Evolutionary conservation across 2,113 vertebrate genomes (phyloP).

Genomic region (Elaphurus davidianus): DNA sequence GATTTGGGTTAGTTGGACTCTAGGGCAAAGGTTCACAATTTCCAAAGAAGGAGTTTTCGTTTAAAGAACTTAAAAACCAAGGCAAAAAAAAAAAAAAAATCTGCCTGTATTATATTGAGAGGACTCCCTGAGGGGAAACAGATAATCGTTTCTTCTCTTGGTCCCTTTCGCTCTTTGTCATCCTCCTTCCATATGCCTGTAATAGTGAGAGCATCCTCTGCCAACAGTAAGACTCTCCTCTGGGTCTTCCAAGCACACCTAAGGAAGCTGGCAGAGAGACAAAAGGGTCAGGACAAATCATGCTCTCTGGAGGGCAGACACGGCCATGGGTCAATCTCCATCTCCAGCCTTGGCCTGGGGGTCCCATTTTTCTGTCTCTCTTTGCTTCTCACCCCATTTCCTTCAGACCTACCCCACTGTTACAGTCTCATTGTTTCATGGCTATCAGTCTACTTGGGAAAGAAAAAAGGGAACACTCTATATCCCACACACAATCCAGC

Average conservation of each 20-base stretch:
- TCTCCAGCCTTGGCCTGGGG: background rate
- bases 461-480: background rate
- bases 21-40: background rate
- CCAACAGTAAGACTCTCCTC: background rate
- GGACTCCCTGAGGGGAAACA: background rate
- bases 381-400: background rate
- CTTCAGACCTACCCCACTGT: background rate
- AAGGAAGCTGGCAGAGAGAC: background rate
- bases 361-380: background rate
- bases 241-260: background rate
- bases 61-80: background rate
- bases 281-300: background rate
- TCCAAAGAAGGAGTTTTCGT: background rate
- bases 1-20: background rate
- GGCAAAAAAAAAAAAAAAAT: background rate
- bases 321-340: fast-evolving
- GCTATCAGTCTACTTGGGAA: background rate
- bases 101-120: background rate
- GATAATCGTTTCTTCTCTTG: background rate
- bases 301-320: fast-evolving
- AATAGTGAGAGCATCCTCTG: background rate
- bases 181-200: background rate
- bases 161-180: background rate
- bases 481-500: background rate
- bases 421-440: background rate